A percentile compares a stretch with the other conserved stretches of the same genome.
phyloP scores from a whole-genome alignment of 1,140 invertebrate genomes.

The Melipona quadrifasciata region DNA sequence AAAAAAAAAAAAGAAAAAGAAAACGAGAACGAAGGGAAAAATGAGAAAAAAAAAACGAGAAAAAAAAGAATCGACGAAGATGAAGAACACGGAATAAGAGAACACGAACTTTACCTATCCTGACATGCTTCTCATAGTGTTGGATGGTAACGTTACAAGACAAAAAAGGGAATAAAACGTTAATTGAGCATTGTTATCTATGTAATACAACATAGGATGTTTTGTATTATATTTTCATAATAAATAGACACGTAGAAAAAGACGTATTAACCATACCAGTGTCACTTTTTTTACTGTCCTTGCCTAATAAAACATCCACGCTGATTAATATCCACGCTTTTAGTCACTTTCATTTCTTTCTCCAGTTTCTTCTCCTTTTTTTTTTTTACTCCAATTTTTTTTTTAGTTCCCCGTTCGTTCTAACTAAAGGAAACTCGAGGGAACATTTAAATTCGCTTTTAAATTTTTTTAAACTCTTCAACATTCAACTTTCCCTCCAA shows the following conservation, averaged over 20 bases:
- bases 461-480: not conserved
- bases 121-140: conserved; percentile 77
- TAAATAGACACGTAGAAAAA: conserved; percentile 86
- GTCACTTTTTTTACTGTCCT: conserved; percentile 55
- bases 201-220: conserved; percentile 86
- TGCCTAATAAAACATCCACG: not conserved
- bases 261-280: conserved; percentile 75
- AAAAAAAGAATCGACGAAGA: conserved; percentile 37
- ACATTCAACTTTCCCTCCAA: not conserved
- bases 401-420: too few relatives aligned
- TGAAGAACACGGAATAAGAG: conserved; percentile 55
- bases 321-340: not conserved
- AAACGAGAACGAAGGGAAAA: conserved; percentile 34
- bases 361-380: too few relatives aligned
- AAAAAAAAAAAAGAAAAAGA: conserved; percentile 34
- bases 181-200: conserved; percentile 83
- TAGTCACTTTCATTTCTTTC: not conserved
- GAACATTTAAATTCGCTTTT: not conserved
- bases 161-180: conserved; percentile 78
- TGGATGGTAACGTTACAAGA: conserved; percentile 78
- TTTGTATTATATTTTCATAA: conserved; percentile 88
- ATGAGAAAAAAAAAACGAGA: conserved; percentile 20
- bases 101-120: conserved; percentile 75
- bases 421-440: too few relatives aligned
- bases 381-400: too few relatives aligned